Percentiles rank a stretch among this genome's conserved stretches.
Conservation (phyloP, 2,113 vertebrate genomes). For the Pseudorhombus dupliciocellatus region DNA sequence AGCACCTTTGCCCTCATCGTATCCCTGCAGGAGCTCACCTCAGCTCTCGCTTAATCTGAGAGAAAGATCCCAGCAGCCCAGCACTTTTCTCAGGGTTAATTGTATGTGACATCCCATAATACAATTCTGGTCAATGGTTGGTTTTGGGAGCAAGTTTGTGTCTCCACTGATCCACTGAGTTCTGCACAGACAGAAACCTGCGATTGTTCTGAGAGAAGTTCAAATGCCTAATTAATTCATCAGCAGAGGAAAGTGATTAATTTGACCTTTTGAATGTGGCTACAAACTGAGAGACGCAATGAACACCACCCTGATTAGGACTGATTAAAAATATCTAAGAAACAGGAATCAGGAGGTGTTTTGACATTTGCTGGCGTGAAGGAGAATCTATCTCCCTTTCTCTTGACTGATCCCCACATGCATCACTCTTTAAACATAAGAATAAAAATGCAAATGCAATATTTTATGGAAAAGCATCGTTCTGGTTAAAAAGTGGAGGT, state of each 20-base stretch:
- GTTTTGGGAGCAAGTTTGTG: constrained; percentile 21
- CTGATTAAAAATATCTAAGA: constrained; percentile 44
- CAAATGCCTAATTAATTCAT: constrained; percentile 53
- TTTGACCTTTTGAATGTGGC: constrained; percentile 50
- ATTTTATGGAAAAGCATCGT: neutral
- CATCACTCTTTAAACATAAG: neutral
- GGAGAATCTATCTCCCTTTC: neutral
- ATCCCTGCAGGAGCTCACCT: constrained; percentile 41
- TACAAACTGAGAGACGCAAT: constrained; percentile 5
- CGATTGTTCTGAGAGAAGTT: constrained; percentile 41
- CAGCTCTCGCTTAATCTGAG: constrained; percentile 51
- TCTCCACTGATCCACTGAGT: constrained; percentile 7
- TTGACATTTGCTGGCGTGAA: neutral
- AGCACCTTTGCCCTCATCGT: constrained; percentile 40
- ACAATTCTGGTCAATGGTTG: constrained; percentile 28
- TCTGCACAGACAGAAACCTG: neutral
- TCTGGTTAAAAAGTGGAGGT: constrained; percentile 27
- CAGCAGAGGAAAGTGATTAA: constrained; percentile 47
- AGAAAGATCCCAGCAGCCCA: constrained; percentile 48
- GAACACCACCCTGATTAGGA: constrained; percentile 44
- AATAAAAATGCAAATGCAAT: neutral
- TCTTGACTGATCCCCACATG: neutral
- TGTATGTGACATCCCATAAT: constrained; percentile 65
- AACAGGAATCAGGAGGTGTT: constrained; percentile 13
- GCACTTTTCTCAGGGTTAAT: constrained; percentile 66